phyloP scores from a whole-genome alignment of 1,140 invertebrate genomes.

The Hyles euphorbiae region DNA sequence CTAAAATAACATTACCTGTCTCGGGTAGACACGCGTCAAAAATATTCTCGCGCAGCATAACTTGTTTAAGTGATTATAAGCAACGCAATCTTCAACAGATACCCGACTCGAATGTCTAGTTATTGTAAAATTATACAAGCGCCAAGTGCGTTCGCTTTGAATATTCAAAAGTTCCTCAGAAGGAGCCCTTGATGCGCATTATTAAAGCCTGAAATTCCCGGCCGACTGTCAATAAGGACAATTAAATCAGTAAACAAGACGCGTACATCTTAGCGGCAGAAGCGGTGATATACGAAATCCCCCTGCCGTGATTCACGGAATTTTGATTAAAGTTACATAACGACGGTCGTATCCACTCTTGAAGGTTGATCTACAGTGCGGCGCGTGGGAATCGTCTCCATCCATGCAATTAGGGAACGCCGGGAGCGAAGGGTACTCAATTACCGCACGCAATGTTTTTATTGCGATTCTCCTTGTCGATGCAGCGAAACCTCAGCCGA shows the following conservation, averaged over 20 bases:
- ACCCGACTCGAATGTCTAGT: too few species aligned
- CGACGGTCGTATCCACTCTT: constrained; percentile 20
- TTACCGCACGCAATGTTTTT: constrained; percentile 58
- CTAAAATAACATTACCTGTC: too few species aligned
- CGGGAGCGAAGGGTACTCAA: constrained; percentile 51
- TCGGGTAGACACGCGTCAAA: too few species aligned
- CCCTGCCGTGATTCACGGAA: constrained; percentile 36
- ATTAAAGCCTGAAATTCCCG: too few species aligned
- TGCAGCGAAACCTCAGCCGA: constrained; percentile 33
- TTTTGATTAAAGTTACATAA: constrained; percentile 57
- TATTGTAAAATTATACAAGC: too few species aligned
- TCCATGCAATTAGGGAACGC: constrained; percentile 56
- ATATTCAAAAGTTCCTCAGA: too few species aligned
- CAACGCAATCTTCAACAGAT: too few species aligned
- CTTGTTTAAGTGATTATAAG: too few species aligned
- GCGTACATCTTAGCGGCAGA: neutral
- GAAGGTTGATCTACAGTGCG: constrained; percentile 33
- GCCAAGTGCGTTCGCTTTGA: too few species aligned
- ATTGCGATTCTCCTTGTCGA: constrained; percentile 47
- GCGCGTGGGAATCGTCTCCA: constrained; percentile 58
- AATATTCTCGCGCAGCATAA: too few species aligned
- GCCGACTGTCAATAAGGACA: neutral
- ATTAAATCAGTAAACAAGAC: constrained; percentile 5
- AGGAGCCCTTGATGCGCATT: too few species aligned
- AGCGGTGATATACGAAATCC: constrained; percentile 12